phyloP scores from a whole-genome alignment of 2,888 invertebrate genomes.

The Eilema caniola region DNA sequence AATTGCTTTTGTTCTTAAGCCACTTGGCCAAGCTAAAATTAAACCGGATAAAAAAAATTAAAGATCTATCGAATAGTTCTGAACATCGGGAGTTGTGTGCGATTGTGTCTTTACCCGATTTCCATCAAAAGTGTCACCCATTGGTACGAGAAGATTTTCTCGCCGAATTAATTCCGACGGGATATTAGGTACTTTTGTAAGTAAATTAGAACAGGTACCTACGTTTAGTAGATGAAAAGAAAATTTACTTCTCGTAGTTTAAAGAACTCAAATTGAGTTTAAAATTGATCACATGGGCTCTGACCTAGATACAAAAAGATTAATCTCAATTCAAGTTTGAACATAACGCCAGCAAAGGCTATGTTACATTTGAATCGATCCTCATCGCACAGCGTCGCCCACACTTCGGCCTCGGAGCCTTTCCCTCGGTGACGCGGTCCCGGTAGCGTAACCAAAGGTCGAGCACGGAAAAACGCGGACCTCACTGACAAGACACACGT shows the following conservation, averaged over 20 bases:
- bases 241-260: neutral
- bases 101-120: neutral
- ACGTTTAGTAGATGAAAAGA: neutral
- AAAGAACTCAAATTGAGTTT: neutral
- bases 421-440: conserved; percentile 60
- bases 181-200: no score
- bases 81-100: no score
- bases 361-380: conserved; percentile 56
- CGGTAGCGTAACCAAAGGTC: conserved; percentile 30
- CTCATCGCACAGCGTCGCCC: conserved; percentile 48
- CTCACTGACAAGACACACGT: conserved; percentile 16
- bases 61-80: neutral
- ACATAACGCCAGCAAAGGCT: conserved; percentile 7
- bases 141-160: neutral
- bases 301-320: neutral
- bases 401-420: conserved; percentile 63
- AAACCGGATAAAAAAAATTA: no score
- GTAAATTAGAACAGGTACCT: no score
- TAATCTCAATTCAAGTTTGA: neutral
- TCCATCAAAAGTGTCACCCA: neutral
- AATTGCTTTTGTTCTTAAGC: neutral
- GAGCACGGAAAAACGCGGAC: conserved; percentile 41
- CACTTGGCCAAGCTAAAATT: neutral
- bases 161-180: no score
- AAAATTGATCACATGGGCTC: no score